phyloP scores from a whole-genome alignment of 2,113 vertebrate genomes.

The Zosterops lateralis region DNA sequence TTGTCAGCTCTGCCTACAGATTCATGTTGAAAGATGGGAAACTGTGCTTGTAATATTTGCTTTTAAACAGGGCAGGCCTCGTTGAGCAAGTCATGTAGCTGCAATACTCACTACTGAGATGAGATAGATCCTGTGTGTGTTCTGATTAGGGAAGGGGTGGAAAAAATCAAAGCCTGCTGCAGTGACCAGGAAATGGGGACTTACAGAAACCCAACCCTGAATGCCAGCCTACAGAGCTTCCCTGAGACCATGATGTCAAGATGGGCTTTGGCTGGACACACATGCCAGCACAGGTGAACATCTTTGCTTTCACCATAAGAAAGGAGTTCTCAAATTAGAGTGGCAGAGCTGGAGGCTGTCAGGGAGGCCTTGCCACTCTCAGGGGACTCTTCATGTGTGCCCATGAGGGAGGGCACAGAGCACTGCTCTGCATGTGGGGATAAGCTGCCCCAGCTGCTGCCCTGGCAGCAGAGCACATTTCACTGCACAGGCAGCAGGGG shows the following conservation, averaged over 20 bases:
- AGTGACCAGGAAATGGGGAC: not conserved
- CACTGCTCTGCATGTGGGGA: not conserved
- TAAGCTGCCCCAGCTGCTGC: not conserved
- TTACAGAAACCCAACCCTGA: not conserved
- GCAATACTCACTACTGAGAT: not conserved
- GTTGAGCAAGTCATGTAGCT: not conserved
- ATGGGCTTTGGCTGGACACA: not conserved
- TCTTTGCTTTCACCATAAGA: not conserved
- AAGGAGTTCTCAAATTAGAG: not conserved
- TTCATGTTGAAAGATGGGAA: not conserved
- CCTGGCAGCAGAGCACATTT: not conserved
- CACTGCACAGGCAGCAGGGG: not conserved
- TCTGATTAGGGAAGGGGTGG: not conserved
- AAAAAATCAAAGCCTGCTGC: not conserved
- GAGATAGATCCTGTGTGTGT: not conserved
- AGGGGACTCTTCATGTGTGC: rapidly evolving
- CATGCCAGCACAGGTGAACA: rapidly evolving
- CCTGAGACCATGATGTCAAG: not conserved
- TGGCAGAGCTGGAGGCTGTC: not conserved
- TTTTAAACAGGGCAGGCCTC: constrained; percentile 1
- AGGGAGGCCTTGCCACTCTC: rapidly evolving
- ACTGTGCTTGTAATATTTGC: not conserved
- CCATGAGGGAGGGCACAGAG: not conserved
- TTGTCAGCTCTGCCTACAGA: not conserved
- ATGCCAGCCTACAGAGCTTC: not conserved